Conservation (phyloP, 2,888 invertebrate species). For the Polymixis lichenea region DNA sequence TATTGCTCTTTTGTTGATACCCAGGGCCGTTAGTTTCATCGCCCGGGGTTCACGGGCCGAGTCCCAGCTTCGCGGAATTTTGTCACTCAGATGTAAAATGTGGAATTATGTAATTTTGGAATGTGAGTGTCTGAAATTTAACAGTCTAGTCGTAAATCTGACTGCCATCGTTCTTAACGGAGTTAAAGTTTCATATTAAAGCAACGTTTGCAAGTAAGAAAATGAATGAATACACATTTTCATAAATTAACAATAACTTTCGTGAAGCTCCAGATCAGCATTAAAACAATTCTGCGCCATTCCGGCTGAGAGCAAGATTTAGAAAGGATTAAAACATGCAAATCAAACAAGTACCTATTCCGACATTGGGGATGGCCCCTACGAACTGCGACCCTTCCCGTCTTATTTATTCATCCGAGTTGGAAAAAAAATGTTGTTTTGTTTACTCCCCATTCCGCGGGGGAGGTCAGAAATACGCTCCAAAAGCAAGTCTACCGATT, state of each 20-base stretch:
- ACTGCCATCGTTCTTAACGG: too few species aligned
- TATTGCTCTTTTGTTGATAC: slow-evolving; percentile 91
- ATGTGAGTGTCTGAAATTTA: background rate
- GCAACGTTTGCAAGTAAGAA: background rate
- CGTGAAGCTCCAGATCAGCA: slow-evolving; percentile 61
- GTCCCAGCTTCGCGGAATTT: slow-evolving; percentile 69
- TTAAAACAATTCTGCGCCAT: slow-evolving; percentile 67
- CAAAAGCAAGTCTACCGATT: slow-evolving; percentile 79
- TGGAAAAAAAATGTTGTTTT: slow-evolving; percentile 88
- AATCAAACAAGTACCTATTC: slow-evolving; percentile 87
- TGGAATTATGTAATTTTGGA: slow-evolving; percentile 29
- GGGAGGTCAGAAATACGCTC: slow-evolving; percentile 79
- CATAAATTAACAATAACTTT: slow-evolving; percentile 59
- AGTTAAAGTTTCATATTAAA: background rate
- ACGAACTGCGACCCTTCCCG: slow-evolving; percentile 81
- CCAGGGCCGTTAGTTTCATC: slow-evolving; percentile 90
- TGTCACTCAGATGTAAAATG: slow-evolving; percentile 45
- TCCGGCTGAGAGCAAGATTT: slow-evolving; percentile 80
- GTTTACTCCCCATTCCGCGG: slow-evolving; percentile 82
- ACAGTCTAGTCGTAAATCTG: background rate
- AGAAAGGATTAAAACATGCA: slow-evolving; percentile 90
- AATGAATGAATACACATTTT: slow-evolving; percentile 41
- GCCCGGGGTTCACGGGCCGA: slow-evolving; percentile 81
- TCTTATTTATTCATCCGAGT: slow-evolving; percentile 90
- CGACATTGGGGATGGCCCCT: slow-evolving; percentile 83